Evolutionary conservation across 2,113 vertebrate genomes (phyloP).

Genomic region (Piaya cayana): DNA sequence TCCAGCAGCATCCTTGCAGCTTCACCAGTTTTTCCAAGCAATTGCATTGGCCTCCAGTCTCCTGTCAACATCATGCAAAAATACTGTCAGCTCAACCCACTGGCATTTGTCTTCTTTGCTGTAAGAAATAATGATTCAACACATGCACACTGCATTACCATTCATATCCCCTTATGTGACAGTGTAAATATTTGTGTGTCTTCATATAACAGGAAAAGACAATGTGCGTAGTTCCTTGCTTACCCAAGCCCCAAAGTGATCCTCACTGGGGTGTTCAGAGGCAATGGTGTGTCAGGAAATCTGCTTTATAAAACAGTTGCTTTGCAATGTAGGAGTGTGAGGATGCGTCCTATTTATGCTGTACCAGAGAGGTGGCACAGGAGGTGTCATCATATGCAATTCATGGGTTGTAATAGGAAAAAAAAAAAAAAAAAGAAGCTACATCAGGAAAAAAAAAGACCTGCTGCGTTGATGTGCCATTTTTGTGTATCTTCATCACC

Average conservation of each 20-base stretch:
- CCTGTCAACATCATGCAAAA: background rate
- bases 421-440: background rate
- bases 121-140: background rate
- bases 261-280: background rate
- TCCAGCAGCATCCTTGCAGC: background rate
- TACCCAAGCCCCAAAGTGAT: background rate
- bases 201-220: background rate
- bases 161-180: background rate
- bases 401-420: background rate
- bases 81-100: background rate
- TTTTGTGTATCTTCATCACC: background rate
- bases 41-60: fast-evolving
- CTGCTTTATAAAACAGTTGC: background rate
- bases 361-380: no score
- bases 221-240: background rate
- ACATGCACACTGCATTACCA: background rate
- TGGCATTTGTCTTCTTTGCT: background rate
- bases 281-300: background rate
- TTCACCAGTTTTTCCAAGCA: background rate
- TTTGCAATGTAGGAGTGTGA: background rate
- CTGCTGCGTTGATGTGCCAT: background rate
- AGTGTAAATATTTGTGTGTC: background rate
- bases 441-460: background rate
- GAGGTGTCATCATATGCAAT: fast-evolving
- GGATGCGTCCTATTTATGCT: background rate